Conservation (phyloP, 2,797 vertebrate species). For the Protonibea diacanthus region DNA sequence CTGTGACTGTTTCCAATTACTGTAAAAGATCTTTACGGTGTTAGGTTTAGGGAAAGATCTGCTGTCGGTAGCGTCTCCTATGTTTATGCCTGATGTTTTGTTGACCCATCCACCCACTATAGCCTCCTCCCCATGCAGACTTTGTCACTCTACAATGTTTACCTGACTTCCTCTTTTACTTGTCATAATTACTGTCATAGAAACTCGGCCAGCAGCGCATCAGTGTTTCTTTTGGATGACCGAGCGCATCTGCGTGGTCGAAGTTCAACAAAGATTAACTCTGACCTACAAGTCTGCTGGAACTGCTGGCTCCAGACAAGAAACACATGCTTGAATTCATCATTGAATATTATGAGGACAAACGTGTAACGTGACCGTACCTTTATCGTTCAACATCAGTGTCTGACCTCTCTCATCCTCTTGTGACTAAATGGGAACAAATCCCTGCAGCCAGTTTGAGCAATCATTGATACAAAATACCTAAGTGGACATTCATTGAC, state of each 20-base stretch:
- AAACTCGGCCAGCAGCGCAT: background rate
- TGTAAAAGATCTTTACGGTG: no score
- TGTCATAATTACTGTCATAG: background rate
- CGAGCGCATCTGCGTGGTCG: background rate
- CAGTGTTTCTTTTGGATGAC: background rate
- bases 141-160: background rate
- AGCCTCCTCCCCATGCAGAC: background rate
- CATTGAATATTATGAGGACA: background rate
- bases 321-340: background rate
- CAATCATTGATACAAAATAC: conserved; percentile 14
- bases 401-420: background rate
- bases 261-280: conserved; percentile 1
- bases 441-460: background rate
- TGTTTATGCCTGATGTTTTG: background rate
- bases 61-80: no score
- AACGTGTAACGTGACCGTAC: background rate
- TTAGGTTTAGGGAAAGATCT: background rate
- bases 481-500: conserved; percentile 23
- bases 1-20: no score
- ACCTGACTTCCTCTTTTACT: background rate
- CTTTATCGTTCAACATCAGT: background rate
- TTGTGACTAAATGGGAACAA: conserved; percentile 1
- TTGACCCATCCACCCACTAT: background rate
- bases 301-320: background rate
- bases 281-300: background rate